phyloP scores from a whole-genome alignment of 2,888 invertebrate genomes.

The Drosophila longiperda region DNA sequence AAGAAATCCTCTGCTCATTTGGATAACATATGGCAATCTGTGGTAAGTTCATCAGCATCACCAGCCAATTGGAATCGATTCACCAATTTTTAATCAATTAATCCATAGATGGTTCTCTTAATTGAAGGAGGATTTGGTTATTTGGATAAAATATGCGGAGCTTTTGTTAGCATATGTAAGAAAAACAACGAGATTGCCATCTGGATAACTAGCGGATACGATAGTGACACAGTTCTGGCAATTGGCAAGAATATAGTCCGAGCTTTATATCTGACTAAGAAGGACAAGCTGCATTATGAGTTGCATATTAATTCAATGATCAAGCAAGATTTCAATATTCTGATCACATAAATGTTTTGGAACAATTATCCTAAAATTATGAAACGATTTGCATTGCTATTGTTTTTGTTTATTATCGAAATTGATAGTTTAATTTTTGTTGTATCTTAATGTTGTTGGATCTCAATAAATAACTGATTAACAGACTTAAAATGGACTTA shows the following conservation, averaged over 20 bases:
- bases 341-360: neutral
- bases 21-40: neutral
- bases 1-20: neutral
- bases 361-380: neutral
- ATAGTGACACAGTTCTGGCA: neutral
- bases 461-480: neutral
- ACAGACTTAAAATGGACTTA: neutral
- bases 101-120: neutral
- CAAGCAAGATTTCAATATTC: no score
- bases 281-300: neutral
- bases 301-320: neutral
- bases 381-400: neutral
- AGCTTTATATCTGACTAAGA: neutral
- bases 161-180: neutral
- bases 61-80: neutral
- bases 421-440: neutral
- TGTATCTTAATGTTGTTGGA: neutral
- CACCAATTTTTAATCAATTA: no score
- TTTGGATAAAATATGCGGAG: constrained; percentile 6
- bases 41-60: neutral
- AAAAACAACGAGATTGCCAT: neutral
- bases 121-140: neutral
- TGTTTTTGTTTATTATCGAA: neutral
- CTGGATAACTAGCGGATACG: neutral
- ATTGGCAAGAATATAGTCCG: neutral